Percentiles rank a stretch among this genome's conserved stretches.
These are phyloP conservation scores for Petrophora chlorosata DNA, from an alignment of 2,888 invertebrate genomes.

Conservation along the genomic window DNA sequence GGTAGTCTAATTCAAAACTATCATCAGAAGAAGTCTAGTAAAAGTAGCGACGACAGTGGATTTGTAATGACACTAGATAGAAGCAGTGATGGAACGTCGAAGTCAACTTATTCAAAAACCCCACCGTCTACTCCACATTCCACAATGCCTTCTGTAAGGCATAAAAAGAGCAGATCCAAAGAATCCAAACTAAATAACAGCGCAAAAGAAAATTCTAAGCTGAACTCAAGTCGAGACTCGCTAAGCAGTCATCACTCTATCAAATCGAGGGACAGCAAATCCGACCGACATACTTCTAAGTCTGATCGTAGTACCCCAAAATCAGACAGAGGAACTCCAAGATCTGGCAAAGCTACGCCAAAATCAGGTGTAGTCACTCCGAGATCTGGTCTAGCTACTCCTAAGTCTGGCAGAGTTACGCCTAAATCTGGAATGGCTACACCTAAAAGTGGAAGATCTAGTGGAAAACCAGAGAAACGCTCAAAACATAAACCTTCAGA, in stretches of 20 bases:
- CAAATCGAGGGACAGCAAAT: slow-evolving; percentile 77
- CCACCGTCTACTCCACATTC: slow-evolving; percentile 79
- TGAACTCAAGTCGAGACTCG: slow-evolving; percentile 79
- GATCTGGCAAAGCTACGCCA: slow-evolving; percentile 72
- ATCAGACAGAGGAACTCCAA: slow-evolving; percentile 72
- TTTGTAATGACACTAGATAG: slow-evolving; percentile 80
- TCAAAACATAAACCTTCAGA: slow-evolving; percentile 78
- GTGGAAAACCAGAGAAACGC: slow-evolving; percentile 76
- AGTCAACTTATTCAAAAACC: slow-evolving; percentile 78
- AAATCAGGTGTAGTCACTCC: slow-evolving; percentile 75
- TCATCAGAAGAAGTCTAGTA: slow-evolving; percentile 79
- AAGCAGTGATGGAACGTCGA: slow-evolving; percentile 78
- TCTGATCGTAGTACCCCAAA: slow-evolving; percentile 78
- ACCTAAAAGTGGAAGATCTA: slow-evolving; percentile 84
- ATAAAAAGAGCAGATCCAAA: slow-evolving; percentile 77
- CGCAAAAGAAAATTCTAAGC: slow-evolving; percentile 67
- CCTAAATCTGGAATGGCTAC: slow-evolving; percentile 76
- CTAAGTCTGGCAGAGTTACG: slow-evolving; percentile 72
- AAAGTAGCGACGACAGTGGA: slow-evolving; percentile 79
- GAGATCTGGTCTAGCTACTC: slow-evolving; percentile 72
- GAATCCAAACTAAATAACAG: slow-evolving; percentile 72
- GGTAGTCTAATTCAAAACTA: slow-evolving; percentile 79
- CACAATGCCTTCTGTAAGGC: slow-evolving; percentile 73
- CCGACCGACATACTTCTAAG: slow-evolving; percentile 75
- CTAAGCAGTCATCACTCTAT: slow-evolving; percentile 80